A percentile compares a stretch with the other conserved stretches of the same genome.
Conservation (phyloP, 2,797 vertebrate species). For the Aldrovandia affinis region DNA sequence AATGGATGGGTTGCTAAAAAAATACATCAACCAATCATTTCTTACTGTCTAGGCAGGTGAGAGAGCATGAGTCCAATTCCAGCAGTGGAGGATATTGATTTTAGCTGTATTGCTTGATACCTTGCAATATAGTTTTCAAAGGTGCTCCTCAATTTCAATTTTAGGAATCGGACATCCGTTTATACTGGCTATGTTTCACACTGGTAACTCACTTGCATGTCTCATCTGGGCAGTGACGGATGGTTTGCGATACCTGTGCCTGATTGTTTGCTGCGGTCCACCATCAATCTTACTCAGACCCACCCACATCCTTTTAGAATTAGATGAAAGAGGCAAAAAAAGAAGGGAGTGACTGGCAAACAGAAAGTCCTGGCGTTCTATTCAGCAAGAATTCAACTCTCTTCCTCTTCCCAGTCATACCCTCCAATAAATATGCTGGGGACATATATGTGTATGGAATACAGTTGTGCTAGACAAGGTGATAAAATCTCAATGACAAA, state of each 20-base stretch:
- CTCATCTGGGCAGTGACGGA: conserved; percentile 62
- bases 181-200: conserved; percentile 60
- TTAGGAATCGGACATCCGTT: conserved; percentile 55
- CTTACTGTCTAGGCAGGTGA: conserved; percentile 29
- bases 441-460: conserved; percentile 45
- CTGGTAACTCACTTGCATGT: conserved; percentile 47
- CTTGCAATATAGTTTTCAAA: conserved; percentile 60
- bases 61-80: conserved; percentile 42
- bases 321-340: conserved; percentile 26
- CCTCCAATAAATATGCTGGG: conserved; percentile 3
- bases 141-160: conserved; percentile 60
- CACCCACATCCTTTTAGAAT: conserved; percentile 36
- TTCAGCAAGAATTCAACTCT: conserved; percentile 51
- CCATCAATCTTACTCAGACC: conserved; percentile 53
- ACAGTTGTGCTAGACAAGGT: conserved; percentile 32
- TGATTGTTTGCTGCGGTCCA: conserved; percentile 56
- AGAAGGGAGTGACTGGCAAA: conserved; percentile 45
- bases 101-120: conserved; percentile 54
- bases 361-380: conserved; percentile 51
- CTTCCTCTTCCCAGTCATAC: conserved; percentile 44
- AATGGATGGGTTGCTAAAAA: conserved; percentile 22
- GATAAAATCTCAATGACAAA: not conserved
- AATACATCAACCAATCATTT: conserved; percentile 33
- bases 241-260: conserved; percentile 51
- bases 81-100: conserved; percentile 60